These are phyloP conservation scores for Eupithecia vulgata DNA, from an alignment of 2,888 invertebrate species.

Conservation along the genomic window DNA sequence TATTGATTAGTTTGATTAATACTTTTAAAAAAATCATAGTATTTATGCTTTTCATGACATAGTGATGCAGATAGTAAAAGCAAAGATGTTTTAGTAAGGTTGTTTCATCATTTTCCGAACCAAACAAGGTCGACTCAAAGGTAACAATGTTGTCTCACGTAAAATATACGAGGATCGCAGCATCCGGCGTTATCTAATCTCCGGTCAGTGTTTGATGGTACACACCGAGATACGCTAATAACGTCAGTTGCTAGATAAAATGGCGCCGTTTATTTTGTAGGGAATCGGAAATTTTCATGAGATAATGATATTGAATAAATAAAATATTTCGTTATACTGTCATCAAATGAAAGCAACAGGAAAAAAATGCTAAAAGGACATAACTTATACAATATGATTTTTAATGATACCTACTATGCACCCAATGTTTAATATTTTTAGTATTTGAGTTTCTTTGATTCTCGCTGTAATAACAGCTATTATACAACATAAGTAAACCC, in stretches of 20 bases:
- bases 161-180: slow-evolving; percentile 54
- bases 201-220: slow-evolving; percentile 77
- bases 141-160: slow-evolving; percentile 58
- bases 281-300: slow-evolving; percentile 6
- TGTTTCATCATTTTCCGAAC: slow-evolving; percentile 5
- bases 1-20: background rate
- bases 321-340: background rate
- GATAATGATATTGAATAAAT: background rate
- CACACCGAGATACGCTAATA: slow-evolving; percentile 67
- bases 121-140: slow-evolving; percentile 34
- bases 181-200: slow-evolving; percentile 82
- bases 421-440: background rate
- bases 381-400: too few relatives aligned
- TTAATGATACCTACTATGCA: background rate
- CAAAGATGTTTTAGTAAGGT: background rate
- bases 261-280: slow-evolving; percentile 46
- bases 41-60: background rate
- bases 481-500: background rate
- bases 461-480: background rate
- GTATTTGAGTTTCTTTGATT: background rate
- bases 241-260: slow-evolving; percentile 39
- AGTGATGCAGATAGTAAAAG: background rate
- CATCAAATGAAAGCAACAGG: background rate
- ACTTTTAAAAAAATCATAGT: background rate
- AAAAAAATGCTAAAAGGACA: too few relatives aligned